Evolutionary conservation across 2,888 invertebrate genomes (phyloP).

Genomic region (Stenichneumon culpator): DNA sequence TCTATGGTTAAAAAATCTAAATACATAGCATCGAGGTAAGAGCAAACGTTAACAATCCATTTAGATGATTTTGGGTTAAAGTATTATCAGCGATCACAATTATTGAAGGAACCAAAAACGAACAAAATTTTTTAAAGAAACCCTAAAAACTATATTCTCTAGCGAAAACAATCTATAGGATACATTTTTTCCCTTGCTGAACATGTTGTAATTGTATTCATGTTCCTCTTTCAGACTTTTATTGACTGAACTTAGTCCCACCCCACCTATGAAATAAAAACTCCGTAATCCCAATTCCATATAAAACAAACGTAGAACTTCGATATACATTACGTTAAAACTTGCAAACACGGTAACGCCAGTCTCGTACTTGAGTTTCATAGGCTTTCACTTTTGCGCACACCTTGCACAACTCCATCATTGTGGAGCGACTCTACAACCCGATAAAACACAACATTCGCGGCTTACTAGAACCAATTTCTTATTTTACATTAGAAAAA

Average conservation of each 20-base stretch:
- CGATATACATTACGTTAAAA: slow-evolving; percentile 41
- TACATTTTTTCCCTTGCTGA: not conserved
- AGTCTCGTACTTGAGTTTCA: slow-evolving; percentile 49
- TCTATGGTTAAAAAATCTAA: not conserved
- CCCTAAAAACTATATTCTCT: not conserved
- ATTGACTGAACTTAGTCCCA: not conserved
- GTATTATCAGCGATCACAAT: not conserved
- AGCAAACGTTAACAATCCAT: not conserved
- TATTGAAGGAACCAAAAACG: not conserved
- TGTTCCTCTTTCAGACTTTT: not conserved
- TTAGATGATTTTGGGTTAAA: not conserved
- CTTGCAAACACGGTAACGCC: slow-evolving; percentile 61
- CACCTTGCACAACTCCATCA: slow-evolving; percentile 70
- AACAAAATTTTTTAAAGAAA: not conserved
- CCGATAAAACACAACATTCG: slow-evolving; percentile 44
- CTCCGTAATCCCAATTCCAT: not conserved
- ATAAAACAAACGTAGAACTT: slow-evolving; percentile 16
- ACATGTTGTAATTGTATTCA: not conserved
- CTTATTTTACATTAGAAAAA: not conserved
- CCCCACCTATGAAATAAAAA: not conserved
- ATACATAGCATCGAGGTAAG: not conserved
- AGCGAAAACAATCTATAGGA: not conserved
- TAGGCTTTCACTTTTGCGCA: slow-evolving; percentile 71
- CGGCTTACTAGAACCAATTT: not conserved
- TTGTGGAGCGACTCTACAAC: slow-evolving; percentile 50